These are phyloP conservation scores for Mya arenaria DNA, from an alignment of 1,140 invertebrate genomes.

Conservation along the genomic window DNA sequence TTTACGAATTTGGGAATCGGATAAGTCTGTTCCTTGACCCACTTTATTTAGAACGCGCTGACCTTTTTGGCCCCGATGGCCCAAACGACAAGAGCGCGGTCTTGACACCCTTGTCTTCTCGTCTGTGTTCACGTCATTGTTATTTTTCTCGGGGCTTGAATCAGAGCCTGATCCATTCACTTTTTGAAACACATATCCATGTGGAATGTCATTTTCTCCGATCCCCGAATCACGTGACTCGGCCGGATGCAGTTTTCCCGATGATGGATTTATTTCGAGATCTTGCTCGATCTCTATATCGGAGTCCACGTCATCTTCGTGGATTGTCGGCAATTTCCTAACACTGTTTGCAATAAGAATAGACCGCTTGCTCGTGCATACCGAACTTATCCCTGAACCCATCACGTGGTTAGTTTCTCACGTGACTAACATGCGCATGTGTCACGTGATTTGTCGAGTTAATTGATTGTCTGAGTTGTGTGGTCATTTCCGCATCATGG, in stretches of 20 bases:
- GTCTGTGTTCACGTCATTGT: constrained; percentile 45
- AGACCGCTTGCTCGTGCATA: constrained; percentile 61
- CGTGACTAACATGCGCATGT: too few species aligned
- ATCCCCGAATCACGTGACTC: constrained; percentile 66
- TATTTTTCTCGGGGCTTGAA: constrained; percentile 35
- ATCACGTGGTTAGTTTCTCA: too few species aligned
- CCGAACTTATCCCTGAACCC: constrained; percentile 63
- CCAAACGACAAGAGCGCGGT: constrained; percentile 65
- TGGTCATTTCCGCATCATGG: too few species aligned
- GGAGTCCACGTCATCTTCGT: constrained; percentile 50
- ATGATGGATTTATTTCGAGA: constrained; percentile 46
- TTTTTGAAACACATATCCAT: constrained; percentile 48
- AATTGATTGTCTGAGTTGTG: too few species aligned
- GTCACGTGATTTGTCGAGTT: too few species aligned
- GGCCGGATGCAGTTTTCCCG: constrained; percentile 63
- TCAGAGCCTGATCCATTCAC: constrained; percentile 32
- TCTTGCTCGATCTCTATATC: constrained; percentile 32
- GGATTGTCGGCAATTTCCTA: constrained; percentile 51
- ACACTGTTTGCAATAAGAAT: constrained; percentile 61
- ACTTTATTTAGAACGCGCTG: constrained; percentile 5
- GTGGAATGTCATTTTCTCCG: constrained; percentile 64
- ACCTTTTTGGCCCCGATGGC: constrained; percentile 56
- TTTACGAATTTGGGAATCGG: constrained; percentile 32
- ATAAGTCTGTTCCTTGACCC: constrained; percentile 37
- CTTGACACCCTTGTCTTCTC: constrained; percentile 48